phyloP scores from a whole-genome alignment of 1,140 invertebrate species.

The Leptoteleia sp. region DNA sequence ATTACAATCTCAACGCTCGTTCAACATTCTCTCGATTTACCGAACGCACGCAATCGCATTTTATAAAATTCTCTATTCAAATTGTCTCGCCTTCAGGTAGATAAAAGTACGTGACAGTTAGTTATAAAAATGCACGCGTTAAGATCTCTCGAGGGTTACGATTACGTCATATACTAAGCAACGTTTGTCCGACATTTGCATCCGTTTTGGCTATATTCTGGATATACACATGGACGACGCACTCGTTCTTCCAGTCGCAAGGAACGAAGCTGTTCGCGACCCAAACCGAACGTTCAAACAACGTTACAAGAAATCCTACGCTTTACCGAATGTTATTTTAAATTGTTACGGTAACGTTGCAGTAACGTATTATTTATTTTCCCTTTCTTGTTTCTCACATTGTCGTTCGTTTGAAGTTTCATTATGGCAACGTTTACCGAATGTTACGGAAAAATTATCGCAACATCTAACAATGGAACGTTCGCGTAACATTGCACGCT shows the following conservation, averaged over 20 bases:
- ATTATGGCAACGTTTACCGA: no score
- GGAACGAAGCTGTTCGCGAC: conserved; percentile 2
- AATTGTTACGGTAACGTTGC: no score
- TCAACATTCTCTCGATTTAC: conserved; percentile 13
- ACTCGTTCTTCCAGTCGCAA: conserved; percentile 6
- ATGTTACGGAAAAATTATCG: no score
- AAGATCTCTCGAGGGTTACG: conserved; percentile 60
- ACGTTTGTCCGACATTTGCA: conserved; percentile 28
- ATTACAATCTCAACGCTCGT: conserved; percentile 22
- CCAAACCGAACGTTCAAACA: no score
- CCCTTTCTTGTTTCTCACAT: no score
- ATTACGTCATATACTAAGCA: conserved; percentile 47
- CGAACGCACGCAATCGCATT: conserved; percentile 42
- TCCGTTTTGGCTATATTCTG: conserved; percentile 42
- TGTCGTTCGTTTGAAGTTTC: no score
- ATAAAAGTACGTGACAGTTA: conserved; percentile 28
- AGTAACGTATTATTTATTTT: no score
- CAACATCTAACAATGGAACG: no score
- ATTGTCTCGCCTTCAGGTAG: conserved; percentile 11
- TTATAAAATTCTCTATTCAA: conserved; percentile 53
- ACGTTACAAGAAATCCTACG: no score
- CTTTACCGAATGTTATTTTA: no score
- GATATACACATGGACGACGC: conserved; percentile 16
- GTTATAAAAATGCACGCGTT: conserved; percentile 47
- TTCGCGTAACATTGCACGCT: no score